Evolutionary conservation across 2,113 vertebrate genomes (phyloP).

Genomic region (Pelvicachromis taeniatus): DNA sequence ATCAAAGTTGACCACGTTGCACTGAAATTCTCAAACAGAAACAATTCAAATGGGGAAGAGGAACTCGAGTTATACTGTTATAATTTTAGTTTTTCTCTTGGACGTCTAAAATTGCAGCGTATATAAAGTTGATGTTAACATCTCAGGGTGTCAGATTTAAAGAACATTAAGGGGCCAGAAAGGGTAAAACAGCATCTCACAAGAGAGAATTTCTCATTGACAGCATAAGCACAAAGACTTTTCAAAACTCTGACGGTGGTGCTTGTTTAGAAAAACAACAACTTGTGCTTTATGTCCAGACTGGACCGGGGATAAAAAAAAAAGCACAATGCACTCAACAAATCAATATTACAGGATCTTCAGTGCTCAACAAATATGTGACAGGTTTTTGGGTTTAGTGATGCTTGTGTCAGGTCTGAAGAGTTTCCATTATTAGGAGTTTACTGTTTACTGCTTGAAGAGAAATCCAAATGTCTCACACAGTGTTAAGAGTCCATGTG

Average conservation of each 20-base stretch:
- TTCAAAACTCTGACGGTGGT: background rate
- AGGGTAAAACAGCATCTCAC: background rate
- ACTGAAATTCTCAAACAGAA: background rate
- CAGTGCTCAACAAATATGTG: constrained; percentile 17
- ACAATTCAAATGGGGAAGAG: background rate
- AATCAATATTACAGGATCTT: constrained; percentile 22
- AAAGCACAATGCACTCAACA: background rate
- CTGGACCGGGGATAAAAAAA: background rate
- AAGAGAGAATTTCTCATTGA: background rate
- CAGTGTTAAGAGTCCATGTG: background rate
- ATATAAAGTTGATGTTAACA: background rate
- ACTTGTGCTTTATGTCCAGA: background rate
- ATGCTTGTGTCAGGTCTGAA: background rate
- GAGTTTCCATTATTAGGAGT: background rate
- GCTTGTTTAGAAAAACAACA: background rate
- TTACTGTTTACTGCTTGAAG: background rate
- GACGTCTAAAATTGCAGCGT: background rate
- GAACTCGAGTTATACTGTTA: background rate
- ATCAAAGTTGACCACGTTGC: background rate
- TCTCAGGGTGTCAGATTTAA: background rate
- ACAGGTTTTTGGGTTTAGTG: background rate
- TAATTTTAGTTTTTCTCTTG: background rate
- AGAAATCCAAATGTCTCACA: background rate
- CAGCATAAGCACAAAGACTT: background rate
- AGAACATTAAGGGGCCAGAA: background rate